Evolutionary conservation across 2,113 vertebrate species (phyloP), one percentile per base, ranked within the genome.

Genomic region (Azemiops feae): DNA sequence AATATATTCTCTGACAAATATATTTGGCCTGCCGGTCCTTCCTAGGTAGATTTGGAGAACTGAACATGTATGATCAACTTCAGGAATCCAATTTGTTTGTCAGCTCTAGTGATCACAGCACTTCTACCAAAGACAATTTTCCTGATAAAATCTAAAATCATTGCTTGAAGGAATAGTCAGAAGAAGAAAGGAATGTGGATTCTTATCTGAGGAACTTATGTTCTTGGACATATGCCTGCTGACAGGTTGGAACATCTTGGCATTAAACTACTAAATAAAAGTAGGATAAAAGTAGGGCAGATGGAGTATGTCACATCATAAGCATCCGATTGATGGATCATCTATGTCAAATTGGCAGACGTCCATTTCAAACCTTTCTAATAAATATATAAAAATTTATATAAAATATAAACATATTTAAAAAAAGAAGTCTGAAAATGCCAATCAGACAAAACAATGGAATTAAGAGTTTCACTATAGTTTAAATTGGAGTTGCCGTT

Each of bases 141-240:
- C 85, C 87, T 93, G 7, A 50, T 64, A n/a, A 95, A 93, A 47
- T 69, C 16, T 27, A 93, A 93, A 95, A 81, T 64, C 45, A 89
- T 96, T 90, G 92, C 91, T 94, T 85, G 0, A 4, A 93, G 85
- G 43, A 58, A 94, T 60, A 92, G 52, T 74, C 94, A 96, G 96
- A 96, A 96, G 88, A 87, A 95, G 94, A 94, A 95, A 96, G 96
- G 94, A 97, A 95, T 96, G 96, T 3, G 12, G 88, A 95, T 96
- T 88, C 93, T 94, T 95, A 96, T 85, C 88, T 60, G 69, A 50
- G 27, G 2, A 96, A 95, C 95, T 93, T 54, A 96, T 94, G 95
- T 96, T 34, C 94, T 43, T 95, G 93, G 95, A 95, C 95, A 95
- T 90, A 94, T 96, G 93, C 92, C 55, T 93, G 92, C 55, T 4